phyloP scores from a whole-genome alignment of 2,797 vertebrate genomes.

The Neoniphon sammara region DNA sequence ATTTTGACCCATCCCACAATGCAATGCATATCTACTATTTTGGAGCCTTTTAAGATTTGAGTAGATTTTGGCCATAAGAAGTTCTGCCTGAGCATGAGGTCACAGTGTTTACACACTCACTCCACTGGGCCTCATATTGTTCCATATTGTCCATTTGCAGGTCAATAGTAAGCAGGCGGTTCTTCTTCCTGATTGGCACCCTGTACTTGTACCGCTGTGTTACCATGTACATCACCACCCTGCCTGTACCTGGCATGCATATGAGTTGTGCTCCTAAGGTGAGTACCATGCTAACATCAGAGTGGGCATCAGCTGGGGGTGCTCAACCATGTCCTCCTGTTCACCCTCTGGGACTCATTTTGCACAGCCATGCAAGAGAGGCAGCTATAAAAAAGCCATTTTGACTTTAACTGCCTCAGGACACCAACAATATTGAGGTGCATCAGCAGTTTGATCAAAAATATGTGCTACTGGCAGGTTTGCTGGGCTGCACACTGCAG shows the following conservation, averaged over 20 bases:
- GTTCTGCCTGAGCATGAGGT: not conserved
- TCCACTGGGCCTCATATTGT: not conserved
- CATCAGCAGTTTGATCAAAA: constrained; percentile 53
- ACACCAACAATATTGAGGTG: constrained; percentile 44
- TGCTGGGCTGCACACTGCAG: constrained; percentile 16
- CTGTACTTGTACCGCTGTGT: constrained; percentile 97
- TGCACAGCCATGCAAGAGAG: constrained; percentile 34
- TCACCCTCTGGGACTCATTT: constrained; percentile 44
- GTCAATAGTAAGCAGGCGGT: constrained; percentile 93
- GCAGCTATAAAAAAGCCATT: constrained; percentile 53
- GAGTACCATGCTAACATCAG: constrained; percentile 58
- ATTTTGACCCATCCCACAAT: not conserved
- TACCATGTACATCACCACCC: constrained; percentile 97
- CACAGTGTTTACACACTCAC: not conserved
- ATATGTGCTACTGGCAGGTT: constrained; percentile 43
- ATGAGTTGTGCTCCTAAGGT: constrained; percentile 98
- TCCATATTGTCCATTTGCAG: constrained; percentile 78
- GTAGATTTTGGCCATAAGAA: not conserved
- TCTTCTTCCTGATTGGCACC: constrained; percentile 97
- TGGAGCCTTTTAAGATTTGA: not conserved
- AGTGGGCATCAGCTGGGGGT: constrained; percentile 38
- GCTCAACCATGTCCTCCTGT: constrained; percentile 14
- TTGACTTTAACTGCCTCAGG: constrained; percentile 51
- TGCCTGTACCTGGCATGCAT: constrained; percentile 97
- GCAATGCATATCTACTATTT: not conserved